Conservation (phyloP, 2,797 vertebrate species). For the Toxotes lorentzi region DNA sequence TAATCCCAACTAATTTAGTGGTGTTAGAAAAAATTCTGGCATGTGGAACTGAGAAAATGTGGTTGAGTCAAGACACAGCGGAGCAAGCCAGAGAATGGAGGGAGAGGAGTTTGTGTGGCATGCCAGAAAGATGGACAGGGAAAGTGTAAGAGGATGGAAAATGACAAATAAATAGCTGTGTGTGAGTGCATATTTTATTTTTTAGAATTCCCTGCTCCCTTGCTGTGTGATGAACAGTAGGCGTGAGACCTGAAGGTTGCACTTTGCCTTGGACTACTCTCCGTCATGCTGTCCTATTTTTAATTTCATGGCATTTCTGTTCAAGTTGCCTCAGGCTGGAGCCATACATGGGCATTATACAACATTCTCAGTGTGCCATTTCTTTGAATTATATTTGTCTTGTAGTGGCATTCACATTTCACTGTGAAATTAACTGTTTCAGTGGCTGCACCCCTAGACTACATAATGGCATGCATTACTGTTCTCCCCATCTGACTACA, state of each 20-base stretch:
- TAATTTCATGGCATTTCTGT: slow-evolving; percentile 88
- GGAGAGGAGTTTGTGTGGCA: slow-evolving; percentile 54
- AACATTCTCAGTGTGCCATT: slow-evolving; percentile 81
- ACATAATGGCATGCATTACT: slow-evolving; percentile 85
- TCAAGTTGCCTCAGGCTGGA: slow-evolving; percentile 77
- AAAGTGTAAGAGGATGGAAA: slow-evolving; percentile 60
- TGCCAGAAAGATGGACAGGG: slow-evolving; percentile 72
- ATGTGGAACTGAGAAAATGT: slow-evolving; percentile 69
- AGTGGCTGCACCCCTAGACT: slow-evolving; percentile 80
- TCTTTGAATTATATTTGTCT: slow-evolving; percentile 87
- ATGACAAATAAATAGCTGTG: slow-evolving; percentile 77
- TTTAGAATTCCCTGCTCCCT: slow-evolving; percentile 61
- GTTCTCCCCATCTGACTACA: slow-evolving; percentile 75
- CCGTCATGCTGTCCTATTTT: slow-evolving; percentile 87
- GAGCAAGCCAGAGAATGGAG: slow-evolving; percentile 64
- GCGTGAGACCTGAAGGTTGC: slow-evolving; percentile 80
- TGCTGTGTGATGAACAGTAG: slow-evolving; percentile 76
- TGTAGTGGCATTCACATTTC: slow-evolving; percentile 85
- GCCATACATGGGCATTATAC: slow-evolving; percentile 81
- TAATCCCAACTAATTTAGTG: slow-evolving; percentile 76
- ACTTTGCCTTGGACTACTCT: slow-evolving; percentile 80
- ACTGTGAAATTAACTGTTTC: slow-evolving; percentile 87
- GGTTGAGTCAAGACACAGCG: slow-evolving; percentile 62
- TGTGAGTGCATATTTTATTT: slow-evolving; percentile 65
- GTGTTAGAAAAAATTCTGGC: slow-evolving; percentile 70